phyloP scores from a whole-genome alignment of 2,888 invertebrate genomes.

The Acleris literana region DNA sequence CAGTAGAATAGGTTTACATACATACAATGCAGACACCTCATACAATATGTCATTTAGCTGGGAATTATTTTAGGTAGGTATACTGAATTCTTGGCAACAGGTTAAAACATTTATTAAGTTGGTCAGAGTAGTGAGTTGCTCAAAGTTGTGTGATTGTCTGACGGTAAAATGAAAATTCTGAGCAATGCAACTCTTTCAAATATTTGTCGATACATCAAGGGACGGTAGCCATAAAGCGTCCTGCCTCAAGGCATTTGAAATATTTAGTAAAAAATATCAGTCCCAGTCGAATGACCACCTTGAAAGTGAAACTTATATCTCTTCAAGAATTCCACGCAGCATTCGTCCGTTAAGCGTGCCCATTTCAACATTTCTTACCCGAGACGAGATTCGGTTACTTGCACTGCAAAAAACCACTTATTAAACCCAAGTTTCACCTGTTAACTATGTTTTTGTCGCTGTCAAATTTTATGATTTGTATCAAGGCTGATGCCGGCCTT shows the following conservation, averaged over 20 bases:
- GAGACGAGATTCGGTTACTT: constrained; percentile 25
- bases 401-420: constrained; percentile 11
- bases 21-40: too few relatives aligned
- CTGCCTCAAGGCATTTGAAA: neutral
- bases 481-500: constrained; percentile 24
- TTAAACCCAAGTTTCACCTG: constrained; percentile 15
- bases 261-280: constrained; percentile 6
- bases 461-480: constrained; percentile 15
- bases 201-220: too few relatives aligned
- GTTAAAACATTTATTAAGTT: too few relatives aligned
- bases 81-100: too few relatives aligned
- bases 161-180: too few relatives aligned
- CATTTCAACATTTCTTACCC: constrained; percentile 27
- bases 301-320: constrained; percentile 39
- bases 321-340: constrained; percentile 32
- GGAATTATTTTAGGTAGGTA: too few relatives aligned
- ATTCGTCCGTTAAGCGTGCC: constrained; percentile 35
- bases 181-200: too few relatives aligned
- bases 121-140: too few relatives aligned
- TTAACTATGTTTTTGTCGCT: constrained; percentile 16
- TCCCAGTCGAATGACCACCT: constrained; percentile 34
- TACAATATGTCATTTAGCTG: too few relatives aligned
- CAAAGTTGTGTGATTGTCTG: too few relatives aligned
- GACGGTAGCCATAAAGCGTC: neutral
- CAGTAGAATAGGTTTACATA: too few relatives aligned